Base-by-base conservation (phyloP, 2,113 vertebrate genomes). In the Chaetura pelagica region DNA sequence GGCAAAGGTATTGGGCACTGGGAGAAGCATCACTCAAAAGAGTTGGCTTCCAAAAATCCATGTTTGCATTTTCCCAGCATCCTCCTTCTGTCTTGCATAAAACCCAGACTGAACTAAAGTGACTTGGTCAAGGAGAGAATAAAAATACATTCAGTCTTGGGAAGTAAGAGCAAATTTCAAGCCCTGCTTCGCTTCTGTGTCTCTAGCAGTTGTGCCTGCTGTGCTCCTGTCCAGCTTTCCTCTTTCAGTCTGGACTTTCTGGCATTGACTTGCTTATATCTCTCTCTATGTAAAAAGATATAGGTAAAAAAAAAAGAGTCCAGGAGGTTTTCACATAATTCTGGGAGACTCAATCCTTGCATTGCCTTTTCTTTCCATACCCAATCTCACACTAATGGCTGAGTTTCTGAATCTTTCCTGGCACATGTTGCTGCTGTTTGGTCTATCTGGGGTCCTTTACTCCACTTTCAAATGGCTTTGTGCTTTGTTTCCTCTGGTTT, bases 101-200 rank as follows among this genome's bases (percentile, higher is more conserved):
- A 91, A 23, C 29, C 62, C 10, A 20, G 78, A n/a, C 58, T 91
- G 58, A 84, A 35, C 32, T 77, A 8, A 64, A 71, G 35, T 3
- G 3, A 66, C 6, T 40, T 69, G 79, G 32, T 48, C 30, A 42
- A 62, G 66, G 83, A 84, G 35, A 34, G 49, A 9, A 27, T 12
- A 42, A 55, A 67, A 76, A n/a, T 11, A 21, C 0, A 0, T 68
- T 74, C 48, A 13, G 3, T 76, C 29, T 74, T 1, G 0, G 46
- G 22, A 79, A 52, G 27, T 21, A 75, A 73, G 57, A 93, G 55
- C 59, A 76, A 24, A 78, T 97, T 96, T 93, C 93, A 92, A 95
- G 95, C 88, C 86, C 93, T 92, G 61, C 76, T 96, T 95, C 0
- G 2, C 84, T 89, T 71, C 68, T 54, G 8, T 67, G 42, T 83